A percentile compares a stretch with the other conserved stretches of the same genome.
Conservation (phyloP, 2,113 vertebrate genomes). For the Periophthalmodon schlosseri region DNA sequence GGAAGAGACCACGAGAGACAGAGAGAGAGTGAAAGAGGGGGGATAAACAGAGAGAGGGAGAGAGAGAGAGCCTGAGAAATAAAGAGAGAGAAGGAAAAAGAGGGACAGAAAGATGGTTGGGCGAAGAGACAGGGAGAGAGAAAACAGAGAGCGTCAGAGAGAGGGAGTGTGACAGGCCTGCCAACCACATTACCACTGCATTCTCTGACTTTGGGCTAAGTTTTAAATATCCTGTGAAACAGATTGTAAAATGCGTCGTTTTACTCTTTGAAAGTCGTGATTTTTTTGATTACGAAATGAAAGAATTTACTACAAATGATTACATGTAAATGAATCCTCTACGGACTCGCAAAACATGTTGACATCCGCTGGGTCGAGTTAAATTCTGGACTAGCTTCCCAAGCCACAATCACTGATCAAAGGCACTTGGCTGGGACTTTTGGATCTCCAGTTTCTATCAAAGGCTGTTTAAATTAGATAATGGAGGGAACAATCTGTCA, state of each 20-base stretch:
- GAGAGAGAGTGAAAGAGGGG: slow-evolving; percentile 47
- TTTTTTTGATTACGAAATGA: neutral
- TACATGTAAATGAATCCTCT: neutral
- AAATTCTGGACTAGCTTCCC: slow-evolving; percentile 3
- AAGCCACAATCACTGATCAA: slow-evolving; percentile 6
- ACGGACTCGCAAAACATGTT: slow-evolving; percentile 6
- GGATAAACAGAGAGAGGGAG: neutral
- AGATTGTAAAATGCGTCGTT: neutral
- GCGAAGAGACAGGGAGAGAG: too few relatives aligned
- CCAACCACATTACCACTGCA: slow-evolving; percentile 44
- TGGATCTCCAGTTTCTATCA: slow-evolving; percentile 1
- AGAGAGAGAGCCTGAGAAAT: slow-evolving; percentile 9
- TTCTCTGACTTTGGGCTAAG: slow-evolving; percentile 34
- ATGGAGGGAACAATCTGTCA: slow-evolving; percentile 10
- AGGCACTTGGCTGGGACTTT: neutral
- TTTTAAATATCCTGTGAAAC: neutral
- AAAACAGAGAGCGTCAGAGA: slow-evolving; percentile 46
- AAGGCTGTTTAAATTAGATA: slow-evolving; percentile 15
- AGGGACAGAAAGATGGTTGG: slow-evolving; percentile 10
- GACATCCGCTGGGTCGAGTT: neutral
- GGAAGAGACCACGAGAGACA: too few relatives aligned
- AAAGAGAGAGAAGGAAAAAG: slow-evolving; percentile 42
- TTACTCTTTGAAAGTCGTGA: neutral
- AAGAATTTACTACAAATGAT: neutral
- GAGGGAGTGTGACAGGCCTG: slow-evolving; percentile 42